Evolutionary conservation across 2,797 vertebrate genomes (phyloP).

Genomic region (Apogon hyalosoma): DNA sequence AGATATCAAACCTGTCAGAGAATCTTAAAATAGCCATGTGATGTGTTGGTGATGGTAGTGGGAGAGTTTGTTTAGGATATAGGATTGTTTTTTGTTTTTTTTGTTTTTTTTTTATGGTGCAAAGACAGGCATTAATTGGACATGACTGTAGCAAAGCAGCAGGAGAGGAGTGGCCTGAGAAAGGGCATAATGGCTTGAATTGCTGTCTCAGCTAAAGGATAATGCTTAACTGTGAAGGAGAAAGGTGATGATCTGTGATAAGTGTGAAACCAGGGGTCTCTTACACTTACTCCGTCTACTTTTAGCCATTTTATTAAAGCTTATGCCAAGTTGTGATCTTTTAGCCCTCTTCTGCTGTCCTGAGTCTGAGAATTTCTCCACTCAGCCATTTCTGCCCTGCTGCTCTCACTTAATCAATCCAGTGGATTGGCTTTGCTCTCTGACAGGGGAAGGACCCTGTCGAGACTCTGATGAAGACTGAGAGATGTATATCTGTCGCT

Average conservation of each 20-base stretch:
- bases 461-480: slow-evolving; percentile 76
- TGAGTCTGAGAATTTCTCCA: slow-evolving; percentile 67
- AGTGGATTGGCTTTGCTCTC: slow-evolving; percentile 79
- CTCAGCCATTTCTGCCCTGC: slow-evolving; percentile 79
- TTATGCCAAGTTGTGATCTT: slow-evolving; percentile 47
- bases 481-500: slow-evolving; percentile 82
- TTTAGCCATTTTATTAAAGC: slow-evolving; percentile 57
- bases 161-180: slow-evolving; percentile 7
- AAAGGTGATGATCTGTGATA: slow-evolving; percentile 71
- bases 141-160: slow-evolving; percentile 12
- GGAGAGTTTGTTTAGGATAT: slow-evolving; percentile 50
- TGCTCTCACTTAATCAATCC: slow-evolving; percentile 81
- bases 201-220: slow-evolving; percentile 51
- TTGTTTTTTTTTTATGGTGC: not conserved
- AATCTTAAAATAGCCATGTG: slow-evolving; percentile 73
- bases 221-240: slow-evolving; percentile 52
- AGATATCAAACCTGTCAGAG: slow-evolving; percentile 81
- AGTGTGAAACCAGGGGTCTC: slow-evolving; percentile 57
- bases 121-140: slow-evolving; percentile 24
- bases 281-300: slow-evolving; percentile 50
- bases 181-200: slow-evolving; percentile 38
- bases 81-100: slow-evolving; percentile 38
- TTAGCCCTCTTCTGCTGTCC: slow-evolving; percentile 43
- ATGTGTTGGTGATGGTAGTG: slow-evolving; percentile 38
- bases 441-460: slow-evolving; percentile 80